These are phyloP conservation scores for Spisula subtruncata DNA, from an alignment of 2,888 invertebrate species.

Conservation along the genomic window DNA sequence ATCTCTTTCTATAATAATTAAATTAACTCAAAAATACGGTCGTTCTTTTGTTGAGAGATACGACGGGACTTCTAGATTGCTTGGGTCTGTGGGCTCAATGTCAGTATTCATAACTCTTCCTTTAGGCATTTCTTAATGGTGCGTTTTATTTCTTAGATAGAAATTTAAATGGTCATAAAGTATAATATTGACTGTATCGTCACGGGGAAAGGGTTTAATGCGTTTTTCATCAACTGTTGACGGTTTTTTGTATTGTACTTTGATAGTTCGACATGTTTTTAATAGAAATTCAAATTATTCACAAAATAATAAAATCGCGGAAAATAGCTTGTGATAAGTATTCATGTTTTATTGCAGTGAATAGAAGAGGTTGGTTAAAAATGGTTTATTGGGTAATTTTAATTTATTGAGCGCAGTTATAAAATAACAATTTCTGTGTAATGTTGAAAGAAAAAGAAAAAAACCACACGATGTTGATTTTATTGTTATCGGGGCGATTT, in stretches of 20 bases:
- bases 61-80: slow-evolving; percentile 51
- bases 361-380: slow-evolving; percentile 33
- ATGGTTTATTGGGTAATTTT: slow-evolving; percentile 40
- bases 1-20: slow-evolving; percentile 58
- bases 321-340: slow-evolving; percentile 41
- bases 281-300: slow-evolving; percentile 55
- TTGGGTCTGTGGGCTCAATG: slow-evolving; percentile 34
- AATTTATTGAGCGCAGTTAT: slow-evolving; percentile 33
- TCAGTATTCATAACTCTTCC: slow-evolving; percentile 30
- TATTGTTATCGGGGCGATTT: not conserved
- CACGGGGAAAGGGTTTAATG: slow-evolving; percentile 49
- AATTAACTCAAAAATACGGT: slow-evolving; percentile 53
- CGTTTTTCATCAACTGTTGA: slow-evolving; percentile 58
- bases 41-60: slow-evolving; percentile 51
- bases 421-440: not conserved
- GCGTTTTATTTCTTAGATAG: slow-evolving; percentile 50
- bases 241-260: slow-evolving; percentile 43
- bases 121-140: slow-evolving; percentile 33
- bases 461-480: not conserved
- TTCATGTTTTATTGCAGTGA: slow-evolving; percentile 26
- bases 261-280: slow-evolving; percentile 44
- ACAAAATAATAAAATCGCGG: slow-evolving; percentile 41
- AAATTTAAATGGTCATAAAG: slow-evolving; percentile 49
- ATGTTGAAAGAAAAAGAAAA: not conserved
- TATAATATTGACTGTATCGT: slow-evolving; percentile 44